Percentiles rank a stretch among this genome's conserved stretches.
Conservation (phyloP, 2,113 vertebrate species). For the Amia ocellicauda region DNA sequence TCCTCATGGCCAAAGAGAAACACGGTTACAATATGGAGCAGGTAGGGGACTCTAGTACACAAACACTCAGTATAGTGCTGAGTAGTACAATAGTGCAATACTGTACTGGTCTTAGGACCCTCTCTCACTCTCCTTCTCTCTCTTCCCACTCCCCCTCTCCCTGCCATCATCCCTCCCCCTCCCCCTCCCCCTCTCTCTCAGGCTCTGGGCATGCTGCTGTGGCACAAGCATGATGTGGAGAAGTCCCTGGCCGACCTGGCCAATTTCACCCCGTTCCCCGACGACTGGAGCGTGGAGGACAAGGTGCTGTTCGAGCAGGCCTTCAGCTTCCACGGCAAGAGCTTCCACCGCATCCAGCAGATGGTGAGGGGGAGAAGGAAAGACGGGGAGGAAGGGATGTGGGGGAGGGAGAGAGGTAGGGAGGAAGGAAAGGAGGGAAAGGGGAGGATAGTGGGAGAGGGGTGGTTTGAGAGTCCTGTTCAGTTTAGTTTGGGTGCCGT, state of each 20-base stretch:
- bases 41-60: no score
- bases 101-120: not conserved
- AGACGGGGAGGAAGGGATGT: no score
- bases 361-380: slow-evolving; percentile 56
- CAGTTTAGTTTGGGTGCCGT: no score
- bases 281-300: slow-evolving; percentile 75
- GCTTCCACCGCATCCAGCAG: slow-evolving; percentile 76
- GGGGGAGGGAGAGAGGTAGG: no score
- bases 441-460: not conserved
- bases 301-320: slow-evolving; percentile 77
- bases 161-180: not conserved
- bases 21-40: slow-evolving; percentile 99
- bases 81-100: no score
- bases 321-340: slow-evolving; percentile 75
- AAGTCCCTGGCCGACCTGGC: slow-evolving; percentile 72
- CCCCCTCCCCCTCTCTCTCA: slow-evolving; percentile 21
- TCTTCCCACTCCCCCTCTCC: not conserved
- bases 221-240: slow-evolving; percentile 75
- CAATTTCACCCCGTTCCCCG: slow-evolving; percentile 74
- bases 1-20: slow-evolving; percentile 97
- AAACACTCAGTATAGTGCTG: no score
- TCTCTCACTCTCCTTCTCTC: not conserved
- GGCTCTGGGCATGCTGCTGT: slow-evolving; percentile 73
- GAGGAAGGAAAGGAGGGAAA: no score
- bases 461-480: not conserved